Conservation (phyloP, 2,113 vertebrate genomes). For the Glaucidium brasilianum region DNA sequence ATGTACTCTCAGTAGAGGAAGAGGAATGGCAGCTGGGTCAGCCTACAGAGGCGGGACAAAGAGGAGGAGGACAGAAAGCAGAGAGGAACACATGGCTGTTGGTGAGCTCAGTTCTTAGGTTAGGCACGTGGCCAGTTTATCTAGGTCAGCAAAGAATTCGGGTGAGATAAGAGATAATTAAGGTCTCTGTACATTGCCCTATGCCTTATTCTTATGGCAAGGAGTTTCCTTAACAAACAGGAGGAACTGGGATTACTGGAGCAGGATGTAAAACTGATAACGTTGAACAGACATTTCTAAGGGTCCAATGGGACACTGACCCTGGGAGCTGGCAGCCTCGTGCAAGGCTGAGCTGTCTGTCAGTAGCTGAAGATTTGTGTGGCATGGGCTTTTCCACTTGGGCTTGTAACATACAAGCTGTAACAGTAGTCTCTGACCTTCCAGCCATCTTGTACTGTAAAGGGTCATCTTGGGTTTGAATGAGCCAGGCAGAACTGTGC, state of each 20-base stretch:
- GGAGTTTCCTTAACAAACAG: not conserved
- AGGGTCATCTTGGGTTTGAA: not conserved
- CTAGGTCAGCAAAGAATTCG: conserved; percentile 25
- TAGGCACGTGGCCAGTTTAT: not conserved
- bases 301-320: not conserved
- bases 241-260: not conserved
- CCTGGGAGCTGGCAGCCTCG: not conserved
- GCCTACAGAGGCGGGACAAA: rapidly evolving
- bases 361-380: not conserved
- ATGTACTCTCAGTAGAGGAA: not conserved
- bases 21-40: not conserved
- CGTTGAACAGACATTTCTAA: not conserved
- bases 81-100: not conserved
- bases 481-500: not conserved
- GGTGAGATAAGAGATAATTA: conserved; percentile 27
- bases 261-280: not conserved
- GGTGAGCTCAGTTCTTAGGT: not conserved
- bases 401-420: not conserved
- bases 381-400: not conserved
- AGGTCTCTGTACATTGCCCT: conserved; percentile 4
- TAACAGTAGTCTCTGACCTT: not conserved
- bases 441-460: not conserved
- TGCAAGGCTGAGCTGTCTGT: not conserved
- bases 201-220: not conserved
- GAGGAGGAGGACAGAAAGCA: not conserved